phyloP scores from a whole-genome alignment of 2,888 invertebrate genomes.

The Dynastes hyllus region DNA sequence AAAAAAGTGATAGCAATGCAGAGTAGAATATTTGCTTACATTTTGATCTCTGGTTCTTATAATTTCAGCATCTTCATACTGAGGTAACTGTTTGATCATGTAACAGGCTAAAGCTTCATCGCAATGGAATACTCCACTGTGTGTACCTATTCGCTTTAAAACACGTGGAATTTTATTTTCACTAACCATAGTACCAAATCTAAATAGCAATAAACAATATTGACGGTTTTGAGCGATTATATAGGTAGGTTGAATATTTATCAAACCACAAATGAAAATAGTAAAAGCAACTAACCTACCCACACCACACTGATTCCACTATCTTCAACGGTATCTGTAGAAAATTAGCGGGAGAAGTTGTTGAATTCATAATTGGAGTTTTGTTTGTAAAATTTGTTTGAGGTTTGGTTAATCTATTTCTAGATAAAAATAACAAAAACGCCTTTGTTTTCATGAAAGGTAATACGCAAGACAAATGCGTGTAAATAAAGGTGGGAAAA shows the following conservation, averaged over 20 bases:
- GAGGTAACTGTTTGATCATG: conserved; percentile 87
- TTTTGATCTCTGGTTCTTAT: conserved; percentile 78
- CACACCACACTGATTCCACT: conserved; percentile 56
- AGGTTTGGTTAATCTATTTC: not conserved
- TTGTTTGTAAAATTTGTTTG: too few species aligned
- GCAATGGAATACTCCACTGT: conserved; percentile 91
- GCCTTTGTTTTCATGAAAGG: not conserved
- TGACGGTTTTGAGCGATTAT: too few species aligned
- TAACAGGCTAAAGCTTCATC: conserved; percentile 97
- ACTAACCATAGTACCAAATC: conserved; percentile 68
- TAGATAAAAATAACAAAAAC: not conserved
- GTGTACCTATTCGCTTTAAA: conserved; percentile 79
- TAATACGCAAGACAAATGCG: too few species aligned
- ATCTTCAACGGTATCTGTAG: conserved; percentile 35
- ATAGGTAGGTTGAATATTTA: too few species aligned
- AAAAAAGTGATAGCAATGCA: conserved; percentile 7
- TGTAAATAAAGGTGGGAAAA: too few species aligned
- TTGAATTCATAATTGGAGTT: conserved; percentile 3
- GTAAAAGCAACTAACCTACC: conserved; percentile 52
- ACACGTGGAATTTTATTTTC: conserved; percentile 64
- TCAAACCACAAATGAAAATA: too few species aligned
- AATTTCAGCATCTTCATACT: conserved; percentile 87
- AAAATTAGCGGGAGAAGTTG: conserved; percentile 43
- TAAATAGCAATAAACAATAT: conserved; percentile 52
- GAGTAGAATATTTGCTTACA: conserved; percentile 63